These are phyloP conservation scores for Daktulosphaira vitifoliae DNA, from an alignment of 1,140 invertebrate species.

Conservation along the genomic window DNA sequence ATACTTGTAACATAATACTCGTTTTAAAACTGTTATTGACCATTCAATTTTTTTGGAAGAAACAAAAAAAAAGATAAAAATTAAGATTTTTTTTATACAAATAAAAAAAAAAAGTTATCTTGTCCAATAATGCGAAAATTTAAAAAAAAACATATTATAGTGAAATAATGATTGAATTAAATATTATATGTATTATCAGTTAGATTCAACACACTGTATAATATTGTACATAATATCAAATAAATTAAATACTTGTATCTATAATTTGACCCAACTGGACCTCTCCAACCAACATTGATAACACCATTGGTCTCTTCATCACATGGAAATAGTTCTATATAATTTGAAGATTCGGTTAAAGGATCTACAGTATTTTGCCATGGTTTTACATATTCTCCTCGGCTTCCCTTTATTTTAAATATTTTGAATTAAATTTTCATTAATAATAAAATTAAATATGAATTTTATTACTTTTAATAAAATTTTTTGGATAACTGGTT, in stretches of 20 bases:
- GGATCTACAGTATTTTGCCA: slow-evolving; percentile 65
- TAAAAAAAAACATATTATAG: background rate
- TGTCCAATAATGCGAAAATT: too few relatives aligned
- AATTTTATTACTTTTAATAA: slow-evolving; percentile 40
- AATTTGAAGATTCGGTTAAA: slow-evolving; percentile 47
- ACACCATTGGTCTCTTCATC: slow-evolving; percentile 80
- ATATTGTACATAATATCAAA: too few relatives aligned
- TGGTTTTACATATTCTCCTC: slow-evolving; percentile 56
- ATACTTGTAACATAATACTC: too few relatives aligned
- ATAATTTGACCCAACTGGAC: slow-evolving; percentile 57
- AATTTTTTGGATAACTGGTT: slow-evolving; percentile 70
- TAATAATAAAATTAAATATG: background rate
- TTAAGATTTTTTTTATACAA: too few relatives aligned
- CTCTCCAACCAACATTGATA: slow-evolving; percentile 70
- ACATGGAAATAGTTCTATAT: slow-evolving; percentile 59
- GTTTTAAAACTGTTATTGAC: too few relatives aligned
- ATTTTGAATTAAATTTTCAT: slow-evolving; percentile 3
- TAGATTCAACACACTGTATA: too few relatives aligned
- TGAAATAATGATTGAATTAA: too few relatives aligned
- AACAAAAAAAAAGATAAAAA: too few relatives aligned
- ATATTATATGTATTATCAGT: too few relatives aligned
- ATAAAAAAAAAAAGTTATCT: too few relatives aligned
- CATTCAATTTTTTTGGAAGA: too few relatives aligned
- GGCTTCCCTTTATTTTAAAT: slow-evolving; percentile 47
- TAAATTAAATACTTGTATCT: slow-evolving; percentile 50